Evolutionary conservation across 1,140 invertebrate genomes (phyloP), one percentile per base, ranked within the genome.

Genomic region (Drosophila rufa): DNA sequence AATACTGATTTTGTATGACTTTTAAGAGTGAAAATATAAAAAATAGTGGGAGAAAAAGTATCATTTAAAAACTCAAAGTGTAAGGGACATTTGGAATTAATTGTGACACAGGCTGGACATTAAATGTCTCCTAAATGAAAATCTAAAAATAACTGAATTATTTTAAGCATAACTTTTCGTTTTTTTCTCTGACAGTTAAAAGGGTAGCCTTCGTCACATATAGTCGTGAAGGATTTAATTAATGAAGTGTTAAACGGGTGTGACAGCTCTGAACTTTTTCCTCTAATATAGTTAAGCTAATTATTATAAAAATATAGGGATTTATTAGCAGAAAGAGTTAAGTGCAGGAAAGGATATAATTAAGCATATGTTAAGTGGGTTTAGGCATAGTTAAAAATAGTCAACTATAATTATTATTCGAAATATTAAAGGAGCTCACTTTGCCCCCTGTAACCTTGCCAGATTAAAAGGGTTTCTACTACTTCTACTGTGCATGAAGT

Each of bases 111-210:
- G 48, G 7, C 48, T 17, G 5, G n/a, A 38, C 33, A 2, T 55
- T 0, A 22, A 38, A 38, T 12, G 1, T 22, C 7, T 15, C 4
- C 1, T 15, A 15, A 53, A 15, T 0, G 27, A 15, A 9, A 2
- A 5, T 15, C 0, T 3, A 6, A 14, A 53, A 38, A 11, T 9
- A 38, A 7, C 6, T 19, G 9, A 19, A 53, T 9, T 40, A 22
- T 36, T 22, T 55, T 55, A 22, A n/a, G 1, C 7, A 38, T 11
- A 9, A 9, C 14, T 38, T 14, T 2, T 15, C 11, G 8, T 22
- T 55, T 38, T 55, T 22, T 22, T 9, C 22, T 22, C 17, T 55
- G 51, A 36, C 50, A 53, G 33, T 53, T 53, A 38, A 1, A 22
- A 36, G 12, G 6, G 1, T 2, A 14, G 19, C 51, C 51, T 55